Conservation (phyloP, 2,888 invertebrate genomes). For the Anarsia innoxiella region DNA sequence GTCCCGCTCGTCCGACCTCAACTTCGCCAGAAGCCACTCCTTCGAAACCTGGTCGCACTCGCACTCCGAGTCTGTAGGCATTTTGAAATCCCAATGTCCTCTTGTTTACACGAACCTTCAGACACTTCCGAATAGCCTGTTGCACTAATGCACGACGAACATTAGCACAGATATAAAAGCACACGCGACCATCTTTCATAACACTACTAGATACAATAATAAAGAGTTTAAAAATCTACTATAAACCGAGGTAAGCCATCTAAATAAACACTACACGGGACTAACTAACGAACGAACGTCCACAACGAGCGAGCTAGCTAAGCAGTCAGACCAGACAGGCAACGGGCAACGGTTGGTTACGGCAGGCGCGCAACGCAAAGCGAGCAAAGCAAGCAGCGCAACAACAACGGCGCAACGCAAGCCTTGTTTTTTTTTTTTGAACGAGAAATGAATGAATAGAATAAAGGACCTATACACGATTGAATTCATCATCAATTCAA, state of each 20-base stretch:
- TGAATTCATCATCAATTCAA: too few species aligned
- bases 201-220: constrained; percentile 24
- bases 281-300: too few species aligned
- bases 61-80: constrained; percentile 69
- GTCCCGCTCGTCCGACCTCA: constrained; percentile 80
- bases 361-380: constrained; percentile 6
- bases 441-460: too few species aligned
- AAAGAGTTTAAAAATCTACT: constrained; percentile 2
- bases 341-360: constrained; percentile 13
- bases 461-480: too few species aligned
- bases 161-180: constrained; percentile 30
- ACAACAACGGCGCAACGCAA: constrained; percentile 4
- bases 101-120: constrained; percentile 55
- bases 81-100: constrained; percentile 49
- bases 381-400: background rate
- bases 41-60: constrained; percentile 81
- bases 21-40: constrained; percentile 85
- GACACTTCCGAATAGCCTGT: constrained; percentile 51
- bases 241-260: constrained; percentile 26
- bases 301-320: constrained; percentile 33
- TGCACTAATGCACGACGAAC: constrained; percentile 52
- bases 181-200: constrained; percentile 39
- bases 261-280: constrained; percentile 39
- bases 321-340: constrained; percentile 17
- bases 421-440: too few species aligned